Conservation (phyloP, 1,140 invertebrate species). For the Phymorhynchus buccinoides region DNA sequence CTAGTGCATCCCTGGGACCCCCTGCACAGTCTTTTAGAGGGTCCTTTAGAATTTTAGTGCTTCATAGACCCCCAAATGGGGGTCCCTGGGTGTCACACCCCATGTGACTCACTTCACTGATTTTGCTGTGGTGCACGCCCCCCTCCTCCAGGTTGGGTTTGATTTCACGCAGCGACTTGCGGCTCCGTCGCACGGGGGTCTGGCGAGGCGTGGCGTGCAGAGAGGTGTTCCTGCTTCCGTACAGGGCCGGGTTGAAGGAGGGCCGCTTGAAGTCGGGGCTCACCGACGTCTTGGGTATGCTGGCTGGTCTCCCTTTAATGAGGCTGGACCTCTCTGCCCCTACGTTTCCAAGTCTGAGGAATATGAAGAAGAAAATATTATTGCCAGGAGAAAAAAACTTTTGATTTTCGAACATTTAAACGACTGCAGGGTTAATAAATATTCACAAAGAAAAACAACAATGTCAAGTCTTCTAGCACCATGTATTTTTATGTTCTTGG, state of each 20-base stretch:
- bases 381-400: no score
- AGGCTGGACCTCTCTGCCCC: background rate
- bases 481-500: no score
- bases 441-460: no score
- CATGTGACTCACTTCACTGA: background rate
- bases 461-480: no score
- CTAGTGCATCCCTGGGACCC: no score
- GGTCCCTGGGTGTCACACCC: background rate
- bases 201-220: constrained; percentile 15
- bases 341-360: background rate
- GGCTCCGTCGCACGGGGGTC: constrained; percentile 38
- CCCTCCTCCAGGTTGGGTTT: constrained; percentile 36
- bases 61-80: no score
- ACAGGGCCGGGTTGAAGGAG: constrained; percentile 35
- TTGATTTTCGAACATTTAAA: no score
- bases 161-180: constrained; percentile 45
- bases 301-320: background rate
- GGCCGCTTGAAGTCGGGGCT: constrained; percentile 46
- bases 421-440: no score
- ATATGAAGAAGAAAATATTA: no score
- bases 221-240: constrained; percentile 17
- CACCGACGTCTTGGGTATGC: constrained; percentile 34
- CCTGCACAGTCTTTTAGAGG: no score
- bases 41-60: no score
- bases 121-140: background rate